Base-by-base conservation (phyloP, 2,888 invertebrate species). In the Leucoptera coffeella region DNA sequence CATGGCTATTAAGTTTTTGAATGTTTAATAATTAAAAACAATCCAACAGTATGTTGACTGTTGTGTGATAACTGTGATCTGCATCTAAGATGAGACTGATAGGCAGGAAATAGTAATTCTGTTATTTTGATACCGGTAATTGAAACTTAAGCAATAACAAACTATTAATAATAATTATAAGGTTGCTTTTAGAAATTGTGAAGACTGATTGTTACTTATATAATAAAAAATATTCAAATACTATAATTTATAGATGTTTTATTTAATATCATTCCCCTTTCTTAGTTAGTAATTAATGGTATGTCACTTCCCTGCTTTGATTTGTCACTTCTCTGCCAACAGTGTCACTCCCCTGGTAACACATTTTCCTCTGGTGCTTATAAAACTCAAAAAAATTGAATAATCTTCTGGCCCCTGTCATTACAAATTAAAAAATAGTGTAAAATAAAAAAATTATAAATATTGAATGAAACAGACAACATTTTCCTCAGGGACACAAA, bases 341-440 rank as follows among this genome's bases (percentile, higher is more conserved):
- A 33, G 22, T 22, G 33, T 33, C 31, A 29, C 32, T 33, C 28
- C 30, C 24, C 35, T 35, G 33, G 28, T 30, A 28, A 31, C 32
- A 31, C 31, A 35, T 34, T 32, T 32, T 31, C 32, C 35, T 28
- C 32, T 35, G 30, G 28, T 30, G 21, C 31, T 32, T 30, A 32
- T 30, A 30, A 34, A 32, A 30, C 14, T 28, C 4, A 28, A 23
- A 31, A 33, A 31, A 30, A 15, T 24, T 23, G 21, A 22, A 34
- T 30, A 32, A 25, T 29, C 30, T 30, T 30, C 30, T 27, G 30
- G 30, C 30, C 30, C 27, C 12, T 9, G 15, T 22, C 22, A 22
- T 22, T 22, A 22, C 22, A 22, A 22, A 22, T 22, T 22, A n/a
- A 6, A 22, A 22, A 22, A 22, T 22, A 22, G 5, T 22, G 22